Evolutionary conservation across 2,113 vertebrate genomes (phyloP).

Genomic region (Gobius niger): DNA sequence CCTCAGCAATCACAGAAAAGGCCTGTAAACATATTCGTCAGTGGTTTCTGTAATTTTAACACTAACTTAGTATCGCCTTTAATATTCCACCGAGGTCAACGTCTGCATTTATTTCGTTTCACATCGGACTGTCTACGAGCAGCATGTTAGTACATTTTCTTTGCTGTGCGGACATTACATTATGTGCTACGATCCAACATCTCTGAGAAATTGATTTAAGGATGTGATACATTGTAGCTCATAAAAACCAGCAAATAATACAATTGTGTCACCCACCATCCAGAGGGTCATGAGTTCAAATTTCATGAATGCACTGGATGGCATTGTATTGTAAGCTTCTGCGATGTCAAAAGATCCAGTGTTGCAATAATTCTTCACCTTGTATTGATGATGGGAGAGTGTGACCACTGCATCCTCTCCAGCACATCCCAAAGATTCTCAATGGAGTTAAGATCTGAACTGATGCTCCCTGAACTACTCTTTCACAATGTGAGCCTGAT

Average conservation of each 20-base stretch:
- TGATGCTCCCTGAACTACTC: no score
- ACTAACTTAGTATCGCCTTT: constrained; percentile 41
- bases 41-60: constrained; percentile 57
- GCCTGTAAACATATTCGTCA: constrained; percentile 64
- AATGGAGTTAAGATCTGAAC: no score
- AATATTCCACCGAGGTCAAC: constrained; percentile 25
- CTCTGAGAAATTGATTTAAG: background rate
- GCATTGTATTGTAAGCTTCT: no score
- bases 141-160: background rate
- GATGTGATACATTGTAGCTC: background rate
- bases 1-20: constrained; percentile 59
- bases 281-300: background rate
- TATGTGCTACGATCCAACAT: background rate
- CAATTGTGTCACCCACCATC: background rate
- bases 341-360: no score
- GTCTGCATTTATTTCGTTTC: background rate
- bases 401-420: no score
- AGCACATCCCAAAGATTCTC: no score
- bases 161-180: background rate
- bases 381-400: no score
- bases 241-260: no score
- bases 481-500: no score
- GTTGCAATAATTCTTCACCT: no score
- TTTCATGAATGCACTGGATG: no score
- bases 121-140: no score